Base-by-base conservation (phyloP, 23 tunicate genomes). In the Botrylloides violaceus region DNA sequence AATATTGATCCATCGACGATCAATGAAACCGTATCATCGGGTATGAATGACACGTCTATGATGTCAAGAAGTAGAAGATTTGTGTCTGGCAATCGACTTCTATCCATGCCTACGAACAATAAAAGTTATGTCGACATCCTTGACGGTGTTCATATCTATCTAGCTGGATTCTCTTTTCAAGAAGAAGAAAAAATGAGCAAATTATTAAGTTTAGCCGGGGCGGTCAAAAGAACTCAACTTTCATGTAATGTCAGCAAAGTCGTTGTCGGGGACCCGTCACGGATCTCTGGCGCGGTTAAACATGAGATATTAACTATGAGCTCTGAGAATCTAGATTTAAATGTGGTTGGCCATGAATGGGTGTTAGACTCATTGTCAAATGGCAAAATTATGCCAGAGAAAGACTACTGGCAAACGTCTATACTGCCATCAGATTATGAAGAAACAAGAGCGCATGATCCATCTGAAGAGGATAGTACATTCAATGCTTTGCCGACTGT, bases 141-240 rank as follows among this genome's bases (percentile, higher is more conserved):
- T 36, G 96, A 88, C 36, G 84, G 84, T 30, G 34, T 88, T 29
- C 76, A 77, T 35, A 80, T 82, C 31, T 88, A 58, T 50, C 18
- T 78, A 21, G 76, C 59, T 29, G 96, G 96, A 1, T 88, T 88
- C 48, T 23, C 64, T 2, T 19, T 29, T 12, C 72, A 73, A 37
- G 88, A 88, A 71, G 81, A 78, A 39, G 96, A 88, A 53, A 82
- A 82, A 59, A 30, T 88, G 36, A 34, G 74, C n/a, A 82, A 78
- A 50, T 27, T 88, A 5, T 48, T 88, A 0, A 77, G 77, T 39
- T 28, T 71, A 2, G 64, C 84, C 24, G 83, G 88, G 2, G 96
- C 96, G 24, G 82, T 68, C 84, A 58, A 76, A 43, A 9, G 53
- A 15, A 15, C 53, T 34, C 82, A 81, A 43, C 58, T 87, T 21